A percentile compares a stretch with the other conserved stretches of the same genome.
Evolutionary conservation across 2,888 invertebrate genomes (phyloP).

Genomic region (Ethmia dodecea): DNA sequence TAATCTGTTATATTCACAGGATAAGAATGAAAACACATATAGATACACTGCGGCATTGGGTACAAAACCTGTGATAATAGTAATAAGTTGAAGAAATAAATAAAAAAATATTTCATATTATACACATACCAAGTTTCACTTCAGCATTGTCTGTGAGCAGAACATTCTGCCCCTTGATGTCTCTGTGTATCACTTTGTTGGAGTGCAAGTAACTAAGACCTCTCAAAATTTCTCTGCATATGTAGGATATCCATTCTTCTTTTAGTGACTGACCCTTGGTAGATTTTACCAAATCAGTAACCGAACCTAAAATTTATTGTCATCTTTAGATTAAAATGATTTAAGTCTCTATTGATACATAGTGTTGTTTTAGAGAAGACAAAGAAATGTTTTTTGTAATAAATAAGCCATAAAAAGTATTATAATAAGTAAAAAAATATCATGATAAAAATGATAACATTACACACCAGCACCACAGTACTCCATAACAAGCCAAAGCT

Average conservation of each 20-base stretch:
- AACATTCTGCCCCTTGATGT: conserved; percentile 99
- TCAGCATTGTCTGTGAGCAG: conserved; percentile 99
- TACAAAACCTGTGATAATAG: background rate
- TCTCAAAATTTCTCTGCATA: conserved; percentile 96
- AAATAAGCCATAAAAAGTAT: too few species aligned
- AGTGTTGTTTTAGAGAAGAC: too few species aligned
- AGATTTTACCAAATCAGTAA: conserved; percentile 99
- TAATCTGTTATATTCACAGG: conserved; percentile 1
- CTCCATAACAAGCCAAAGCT: conserved; percentile 99
- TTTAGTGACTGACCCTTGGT: conserved; percentile 98
- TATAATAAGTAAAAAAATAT: too few species aligned
- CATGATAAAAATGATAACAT: too few species aligned
- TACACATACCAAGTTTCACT: conserved; percentile 92
- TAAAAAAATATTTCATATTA: background rate
- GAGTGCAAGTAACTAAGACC: conserved; percentile 98
- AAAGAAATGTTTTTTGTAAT: too few species aligned
- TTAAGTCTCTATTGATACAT: too few species aligned
- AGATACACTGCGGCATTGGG: too few species aligned
- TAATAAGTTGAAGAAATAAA: too few species aligned
- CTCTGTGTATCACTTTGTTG: conserved; percentile 99
- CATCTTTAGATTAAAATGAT: too few species aligned
- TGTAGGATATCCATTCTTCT: conserved; percentile 99
- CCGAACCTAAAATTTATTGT: conserved; percentile 82
- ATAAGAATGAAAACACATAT: too few species aligned
- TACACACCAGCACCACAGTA: conserved; percentile 95